Percentiles rank a stretch among this genome's conserved stretches.
Conservation (phyloP, 2,888 invertebrate species). For the Aspidiotus destructor region DNA sequence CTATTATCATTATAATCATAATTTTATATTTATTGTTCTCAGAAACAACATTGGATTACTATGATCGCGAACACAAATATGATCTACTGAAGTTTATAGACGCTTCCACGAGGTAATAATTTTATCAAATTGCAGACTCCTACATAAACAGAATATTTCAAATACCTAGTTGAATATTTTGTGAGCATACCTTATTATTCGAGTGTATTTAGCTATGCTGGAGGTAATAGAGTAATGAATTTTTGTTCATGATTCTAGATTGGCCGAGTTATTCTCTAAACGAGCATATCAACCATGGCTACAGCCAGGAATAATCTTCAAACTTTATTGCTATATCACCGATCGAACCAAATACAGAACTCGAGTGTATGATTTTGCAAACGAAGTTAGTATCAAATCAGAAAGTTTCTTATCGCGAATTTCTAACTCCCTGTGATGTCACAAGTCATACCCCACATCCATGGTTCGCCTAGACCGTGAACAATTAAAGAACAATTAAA, state of each 20-base stretch:
- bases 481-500: too few relatives aligned
- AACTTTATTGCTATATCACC: neutral
- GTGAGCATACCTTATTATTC: too few relatives aligned
- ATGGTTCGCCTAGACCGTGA: too few relatives aligned
- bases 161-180: too few relatives aligned
- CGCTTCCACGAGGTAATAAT: constrained; percentile 34
- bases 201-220: too few relatives aligned
- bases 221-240: too few relatives aligned
- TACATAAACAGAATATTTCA: too few relatives aligned
- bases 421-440: too few relatives aligned
- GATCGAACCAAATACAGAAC: neutral
- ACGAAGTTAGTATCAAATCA: neutral
- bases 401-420: too few relatives aligned
- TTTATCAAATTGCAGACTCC: neutral
- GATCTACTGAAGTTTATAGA: constrained; percentile 34
- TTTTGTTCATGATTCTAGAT: constrained; percentile 28
- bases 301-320: constrained; percentile 36
- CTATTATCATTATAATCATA: too few relatives aligned
- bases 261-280: constrained; percentile 36
- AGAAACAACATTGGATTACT: constrained; percentile 35
- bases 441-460: too few relatives aligned
- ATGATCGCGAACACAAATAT: constrained; percentile 34
- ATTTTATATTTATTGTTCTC: neutral
- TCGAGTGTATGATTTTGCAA: constrained; percentile 6
- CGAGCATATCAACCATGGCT: constrained; percentile 37